These are phyloP conservation scores for Capitella teleta DNA, from an alignment of 1,140 invertebrate genomes.

Conservation along the genomic window DNA sequence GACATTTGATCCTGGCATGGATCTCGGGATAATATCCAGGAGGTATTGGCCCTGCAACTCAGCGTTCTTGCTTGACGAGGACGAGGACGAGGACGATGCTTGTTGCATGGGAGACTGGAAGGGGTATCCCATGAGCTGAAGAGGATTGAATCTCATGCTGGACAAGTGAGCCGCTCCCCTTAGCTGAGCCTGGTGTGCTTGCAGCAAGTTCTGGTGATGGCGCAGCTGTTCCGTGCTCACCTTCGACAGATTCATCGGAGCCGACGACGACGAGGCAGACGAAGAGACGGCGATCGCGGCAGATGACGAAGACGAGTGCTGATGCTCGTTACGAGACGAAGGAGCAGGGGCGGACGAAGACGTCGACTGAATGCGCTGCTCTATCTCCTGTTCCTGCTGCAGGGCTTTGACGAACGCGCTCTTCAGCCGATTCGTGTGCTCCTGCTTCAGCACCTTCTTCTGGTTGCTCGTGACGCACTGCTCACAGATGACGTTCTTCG, in stretches of 20 bases:
- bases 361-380: conserved; percentile 58
- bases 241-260: conserved; percentile 18
- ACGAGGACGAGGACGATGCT: no score
- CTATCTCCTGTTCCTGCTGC: conserved; percentile 97
- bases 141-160: conserved; percentile 19
- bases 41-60: no score
- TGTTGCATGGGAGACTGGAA: no score
- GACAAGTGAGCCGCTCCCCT: conserved; percentile 27
- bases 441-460: conserved; percentile 91
- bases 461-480: conserved; percentile 96
- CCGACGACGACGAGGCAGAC: conserved; percentile 6
- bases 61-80: no score
- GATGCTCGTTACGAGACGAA: no score
- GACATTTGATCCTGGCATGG: no score
- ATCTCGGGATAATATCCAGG: no score
- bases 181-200: conserved; percentile 27
- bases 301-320: neutral
- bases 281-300: conserved; percentile 12
- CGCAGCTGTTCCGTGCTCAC: conserved; percentile 20
- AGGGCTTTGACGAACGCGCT: conserved; percentile 94
- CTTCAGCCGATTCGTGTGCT: conserved; percentile 93
- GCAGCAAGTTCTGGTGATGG: conserved; percentile 30
- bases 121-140: conserved; percentile 29
- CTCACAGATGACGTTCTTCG: conserved; percentile 80
- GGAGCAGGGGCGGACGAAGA: neutral